Conservation (phyloP, 2,888 invertebrate genomes). For the Macrophya alboannulata region DNA sequence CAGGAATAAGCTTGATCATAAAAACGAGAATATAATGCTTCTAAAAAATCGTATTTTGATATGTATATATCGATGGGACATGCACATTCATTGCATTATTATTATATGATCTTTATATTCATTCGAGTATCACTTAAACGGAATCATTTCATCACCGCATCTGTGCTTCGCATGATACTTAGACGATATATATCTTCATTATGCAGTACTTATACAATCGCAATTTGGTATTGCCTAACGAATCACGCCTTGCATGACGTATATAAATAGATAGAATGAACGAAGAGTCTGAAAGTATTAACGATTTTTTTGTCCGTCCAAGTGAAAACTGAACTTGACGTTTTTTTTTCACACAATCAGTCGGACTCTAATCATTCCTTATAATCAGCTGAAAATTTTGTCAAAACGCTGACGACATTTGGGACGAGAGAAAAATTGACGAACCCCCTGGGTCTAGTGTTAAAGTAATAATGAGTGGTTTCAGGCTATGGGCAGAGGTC, state of each 20-base stretch:
- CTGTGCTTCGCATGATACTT: constrained; percentile 56
- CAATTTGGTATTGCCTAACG: neutral
- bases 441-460: neutral
- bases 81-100: constrained; percentile 16
- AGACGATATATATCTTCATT: constrained; percentile 14
- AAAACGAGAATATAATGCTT: neutral
- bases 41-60: neutral
- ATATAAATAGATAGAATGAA: neutral
- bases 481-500: constrained; percentile 98
- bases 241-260: constrained; percentile 23
- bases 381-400: neutral
- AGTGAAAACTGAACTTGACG: neutral
- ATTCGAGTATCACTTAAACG: neutral
- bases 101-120: neutral
- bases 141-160: constrained; percentile 51
- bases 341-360: neutral
- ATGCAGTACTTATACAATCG: neutral
- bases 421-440: neutral
- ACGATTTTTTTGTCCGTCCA: neutral
- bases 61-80: neutral
- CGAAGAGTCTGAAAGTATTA: neutral
- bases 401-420: neutral
- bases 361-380: neutral
- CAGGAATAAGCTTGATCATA: neutral
- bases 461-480: constrained; percentile 64